Conservation (phyloP, 2,888 invertebrate species). For the Trileptium ribeirensis region DNA sequence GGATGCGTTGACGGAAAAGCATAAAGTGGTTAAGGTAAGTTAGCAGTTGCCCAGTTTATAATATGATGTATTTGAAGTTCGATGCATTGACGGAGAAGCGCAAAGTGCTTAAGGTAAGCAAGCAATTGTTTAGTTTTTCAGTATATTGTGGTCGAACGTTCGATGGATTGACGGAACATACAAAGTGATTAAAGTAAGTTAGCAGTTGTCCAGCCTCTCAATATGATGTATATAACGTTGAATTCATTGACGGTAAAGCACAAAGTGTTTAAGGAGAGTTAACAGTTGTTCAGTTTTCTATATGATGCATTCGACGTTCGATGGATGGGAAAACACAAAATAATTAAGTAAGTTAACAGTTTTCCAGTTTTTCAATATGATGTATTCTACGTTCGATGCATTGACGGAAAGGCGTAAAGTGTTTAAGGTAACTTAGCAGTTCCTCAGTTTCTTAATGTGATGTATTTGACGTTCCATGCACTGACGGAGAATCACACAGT, state of each 20-base stretch:
- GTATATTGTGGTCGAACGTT: too few species aligned
- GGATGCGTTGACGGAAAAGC: constrained; percentile 82
- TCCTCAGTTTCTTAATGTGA: constrained; percentile 88
- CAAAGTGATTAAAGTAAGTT: too few species aligned
- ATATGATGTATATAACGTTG: constrained; percentile 72
- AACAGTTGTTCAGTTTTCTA: constrained; percentile 94
- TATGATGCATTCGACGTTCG: constrained; percentile 72
- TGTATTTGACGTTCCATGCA: constrained; percentile 73
- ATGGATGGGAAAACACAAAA: constrained; percentile 82
- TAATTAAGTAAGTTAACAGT: constrained; percentile 85
- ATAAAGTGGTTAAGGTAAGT: constrained; percentile 82
- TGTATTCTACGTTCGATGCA: too few species aligned
- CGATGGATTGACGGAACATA: too few species aligned
- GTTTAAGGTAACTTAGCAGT: too few species aligned
- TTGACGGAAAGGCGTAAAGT: too few species aligned
- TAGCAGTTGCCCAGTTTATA: too few species aligned
- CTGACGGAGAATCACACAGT: too few species aligned
- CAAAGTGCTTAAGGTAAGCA: constrained; percentile 88
- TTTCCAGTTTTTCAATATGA: constrained; percentile 89
- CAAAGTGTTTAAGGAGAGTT: constrained; percentile 86
- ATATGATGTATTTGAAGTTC: too few species aligned
- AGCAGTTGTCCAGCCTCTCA: constrained; percentile 94
- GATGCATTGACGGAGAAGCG: constrained; percentile 86
- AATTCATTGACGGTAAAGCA: constrained; percentile 86
- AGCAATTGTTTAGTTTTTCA: too few species aligned